Base-by-base conservation (phyloP, 2,113 vertebrate species). In the Otolemur garnettii region DNA sequence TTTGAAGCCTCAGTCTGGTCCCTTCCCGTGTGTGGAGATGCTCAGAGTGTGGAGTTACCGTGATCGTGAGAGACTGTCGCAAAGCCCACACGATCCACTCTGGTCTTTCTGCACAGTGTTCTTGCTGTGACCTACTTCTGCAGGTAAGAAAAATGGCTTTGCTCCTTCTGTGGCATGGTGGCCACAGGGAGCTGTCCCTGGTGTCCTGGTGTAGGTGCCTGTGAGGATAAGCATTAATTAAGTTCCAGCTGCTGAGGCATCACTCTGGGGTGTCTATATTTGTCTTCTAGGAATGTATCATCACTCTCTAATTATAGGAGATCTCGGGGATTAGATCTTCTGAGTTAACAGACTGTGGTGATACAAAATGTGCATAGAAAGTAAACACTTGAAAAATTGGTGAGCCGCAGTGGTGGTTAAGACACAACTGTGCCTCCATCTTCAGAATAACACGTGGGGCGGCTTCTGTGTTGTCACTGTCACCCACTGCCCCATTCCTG, bases 71-170 rank as follows among this genome's bases (percentile, higher is more conserved):
- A 96, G 91, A 97, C 94, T 95, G 92, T 96, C 92, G 95, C 88
- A 92, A 97, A 98, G 97, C 93, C 82, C 64, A 66, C 95, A 97
- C 97, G 13, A 97, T 97, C 93, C 95, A 94, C 9, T 91, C 69
- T 96, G 69, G 38, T 84, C 95, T 90, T 28, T 75, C 95, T 75
- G 84, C 97, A 95, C 71, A 92, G 92, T 97, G 93, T 97, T 82
- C 96, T 98, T 98, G 87, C 92, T 93, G 87, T 98, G 98, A 96
- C 98, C 98, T 98, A 98, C 75, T 98, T 99, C 85, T 96, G 24
- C 59, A 78, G 59, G 42, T 91, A 97, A 98, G 98, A 98, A 98
- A 98, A 98, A 98, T 98, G 96, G 93, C 95, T 97, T 98, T 98
- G 88, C 95, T 97, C 97, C 90, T 92, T 96, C 87, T 96, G 53